These are phyloP conservation scores for Threskiornis aethiopicus DNA, from an alignment of 2,797 vertebrate species.

Conservation along the genomic window DNA sequence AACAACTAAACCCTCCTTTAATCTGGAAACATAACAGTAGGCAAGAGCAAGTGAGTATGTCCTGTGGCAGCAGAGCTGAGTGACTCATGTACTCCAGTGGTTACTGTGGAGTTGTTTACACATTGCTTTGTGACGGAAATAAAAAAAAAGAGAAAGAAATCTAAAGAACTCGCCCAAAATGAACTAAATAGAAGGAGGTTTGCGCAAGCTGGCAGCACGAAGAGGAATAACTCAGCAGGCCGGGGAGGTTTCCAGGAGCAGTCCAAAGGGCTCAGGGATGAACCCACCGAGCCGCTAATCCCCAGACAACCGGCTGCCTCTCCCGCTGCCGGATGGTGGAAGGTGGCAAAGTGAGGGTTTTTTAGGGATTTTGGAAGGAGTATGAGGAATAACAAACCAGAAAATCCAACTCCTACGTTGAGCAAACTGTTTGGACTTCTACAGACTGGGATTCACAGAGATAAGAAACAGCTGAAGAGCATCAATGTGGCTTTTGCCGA, in stretches of 20 bases:
- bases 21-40: neutral
- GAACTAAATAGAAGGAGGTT: neutral
- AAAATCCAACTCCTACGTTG: neutral
- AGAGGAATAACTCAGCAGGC: neutral
- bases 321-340: neutral
- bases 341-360: neutral
- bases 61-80: neutral
- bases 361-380: neutral
- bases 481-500: fast-evolving
- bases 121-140: neutral
- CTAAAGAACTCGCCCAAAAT: neutral
- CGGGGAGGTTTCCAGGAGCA: neutral
- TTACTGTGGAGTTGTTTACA: constrained; percentile 26
- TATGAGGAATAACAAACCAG: neutral
- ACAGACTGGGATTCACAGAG: neutral
- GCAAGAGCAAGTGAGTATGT: neutral
- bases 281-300: neutral
- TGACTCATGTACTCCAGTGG: constrained; percentile 26
- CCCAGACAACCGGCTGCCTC: neutral
- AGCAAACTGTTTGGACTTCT: neutral
- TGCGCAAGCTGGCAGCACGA: neutral
- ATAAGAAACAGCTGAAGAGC: neutral
- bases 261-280: neutral
- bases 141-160: neutral
- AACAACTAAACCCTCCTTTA: neutral